phyloP scores from a whole-genome alignment of 2,888 invertebrate genomes.

The Fragum whitleyi region DNA sequence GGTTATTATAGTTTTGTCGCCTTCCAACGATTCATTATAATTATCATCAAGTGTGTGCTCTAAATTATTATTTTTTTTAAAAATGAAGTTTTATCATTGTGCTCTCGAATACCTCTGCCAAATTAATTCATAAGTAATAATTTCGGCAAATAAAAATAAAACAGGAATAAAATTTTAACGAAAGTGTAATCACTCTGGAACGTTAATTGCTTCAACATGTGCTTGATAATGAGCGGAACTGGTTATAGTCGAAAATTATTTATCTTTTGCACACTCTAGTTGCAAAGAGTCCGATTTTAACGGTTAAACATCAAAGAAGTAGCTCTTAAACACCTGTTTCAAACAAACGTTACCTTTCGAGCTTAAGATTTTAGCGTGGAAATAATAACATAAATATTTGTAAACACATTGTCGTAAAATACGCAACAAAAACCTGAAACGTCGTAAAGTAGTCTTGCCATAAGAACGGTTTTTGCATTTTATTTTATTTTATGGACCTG shows the following conservation, averaged over 20 bases:
- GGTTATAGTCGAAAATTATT: slow-evolving; percentile 33
- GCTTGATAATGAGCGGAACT: slow-evolving; percentile 30
- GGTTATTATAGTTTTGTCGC: too few species aligned
- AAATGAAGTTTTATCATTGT: not conserved
- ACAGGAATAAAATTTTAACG: slow-evolving; percentile 11
- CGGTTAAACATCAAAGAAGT: slow-evolving; percentile 48
- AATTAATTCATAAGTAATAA: not conserved
- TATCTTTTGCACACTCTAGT: slow-evolving; percentile 38
- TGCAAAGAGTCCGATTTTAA: slow-evolving; percentile 24
- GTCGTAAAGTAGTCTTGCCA: not conserved
- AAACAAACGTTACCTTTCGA: slow-evolving; percentile 38
- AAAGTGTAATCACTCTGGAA: slow-evolving; percentile 9
- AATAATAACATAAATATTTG: slow-evolving; percentile 52
- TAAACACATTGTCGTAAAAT: slow-evolving; percentile 29
- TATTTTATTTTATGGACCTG: too few species aligned
- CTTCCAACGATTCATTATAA: too few species aligned
- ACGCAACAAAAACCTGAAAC: not conserved
- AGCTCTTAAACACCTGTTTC: slow-evolving; percentile 48
- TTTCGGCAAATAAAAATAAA: slow-evolving; percentile 4
- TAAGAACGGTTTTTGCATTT: too few species aligned
- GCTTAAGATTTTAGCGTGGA: slow-evolving; percentile 33
- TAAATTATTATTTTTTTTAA: not conserved
- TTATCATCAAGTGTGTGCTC: not conserved
- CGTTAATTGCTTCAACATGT: slow-evolving; percentile 43
- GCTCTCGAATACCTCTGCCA: slow-evolving; percentile 3